These are phyloP conservation scores for Bucorvus abyssinicus DNA, from an alignment of 2,797 vertebrate species.

Conservation along the genomic window DNA sequence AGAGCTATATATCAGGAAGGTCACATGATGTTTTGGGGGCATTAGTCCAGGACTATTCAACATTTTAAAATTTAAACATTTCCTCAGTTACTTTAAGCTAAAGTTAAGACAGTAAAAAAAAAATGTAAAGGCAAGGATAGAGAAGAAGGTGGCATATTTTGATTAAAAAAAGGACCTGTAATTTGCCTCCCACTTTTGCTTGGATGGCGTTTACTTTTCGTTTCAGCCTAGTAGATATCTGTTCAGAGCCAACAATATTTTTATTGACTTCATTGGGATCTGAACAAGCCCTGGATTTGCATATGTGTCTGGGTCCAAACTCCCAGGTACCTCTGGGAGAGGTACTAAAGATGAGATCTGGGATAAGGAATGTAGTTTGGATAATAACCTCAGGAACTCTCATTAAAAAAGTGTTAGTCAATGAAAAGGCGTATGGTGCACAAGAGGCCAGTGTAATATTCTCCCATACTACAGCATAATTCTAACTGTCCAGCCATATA, in stretches of 20 bases:
- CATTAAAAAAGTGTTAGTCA: constrained; percentile 41
- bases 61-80: neutral
- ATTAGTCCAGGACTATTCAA: neutral
- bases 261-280: constrained; percentile 11
- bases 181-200: neutral
- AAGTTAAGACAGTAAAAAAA: neutral
- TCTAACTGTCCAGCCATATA: neutral
- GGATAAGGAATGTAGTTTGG: constrained; percentile 28
- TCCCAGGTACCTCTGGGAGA: neutral
- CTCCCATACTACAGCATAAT: neutral
- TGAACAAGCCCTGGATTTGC: neutral
- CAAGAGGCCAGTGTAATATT: constrained; percentile 6
- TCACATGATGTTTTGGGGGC: neutral
- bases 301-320: neutral
- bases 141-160: neutral
- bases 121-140: neutral
- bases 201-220: neutral
- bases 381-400: constrained; percentile 3
- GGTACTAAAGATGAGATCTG: constrained; percentile 27
- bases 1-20: neutral
- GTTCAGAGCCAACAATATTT: neutral
- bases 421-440: constrained; percentile 14
- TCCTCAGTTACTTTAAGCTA: constrained; percentile 14
- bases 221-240: neutral
- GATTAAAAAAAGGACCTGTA: neutral